These are phyloP conservation scores for Brachionus rotundiformis DNA, from an alignment of 1,140 invertebrate genomes.

Conservation along the genomic window DNA sequence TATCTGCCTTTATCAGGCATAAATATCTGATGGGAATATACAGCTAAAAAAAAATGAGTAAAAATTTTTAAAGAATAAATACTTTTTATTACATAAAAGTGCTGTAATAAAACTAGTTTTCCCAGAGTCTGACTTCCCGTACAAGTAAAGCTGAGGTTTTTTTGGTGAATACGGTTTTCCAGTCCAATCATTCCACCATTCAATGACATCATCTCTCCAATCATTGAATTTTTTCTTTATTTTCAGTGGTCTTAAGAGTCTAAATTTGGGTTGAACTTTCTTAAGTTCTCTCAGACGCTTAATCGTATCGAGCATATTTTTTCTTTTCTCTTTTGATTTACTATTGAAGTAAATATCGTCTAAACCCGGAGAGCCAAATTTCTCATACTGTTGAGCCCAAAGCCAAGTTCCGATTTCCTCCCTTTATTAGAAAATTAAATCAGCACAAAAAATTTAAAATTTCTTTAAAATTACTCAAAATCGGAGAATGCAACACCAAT, in stretches of 20 bases:
- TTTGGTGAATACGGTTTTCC: not conserved
- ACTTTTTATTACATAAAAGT: not conserved
- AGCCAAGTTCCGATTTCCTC: not conserved
- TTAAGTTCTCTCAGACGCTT: not conserved
- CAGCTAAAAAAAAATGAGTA: not conserved
- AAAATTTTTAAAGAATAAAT: not conserved
- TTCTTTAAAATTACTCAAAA: not conserved
- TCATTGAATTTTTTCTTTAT: not conserved
- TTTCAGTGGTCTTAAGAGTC: not conserved
- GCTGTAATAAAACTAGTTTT: not conserved
- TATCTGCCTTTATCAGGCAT: not conserved
- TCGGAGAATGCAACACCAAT: not conserved
- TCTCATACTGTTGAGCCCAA: not conserved
- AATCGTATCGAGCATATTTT: not conserved
- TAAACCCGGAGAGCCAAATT: not conserved
- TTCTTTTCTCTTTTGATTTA: not conserved
- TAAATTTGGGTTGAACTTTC: not conserved
- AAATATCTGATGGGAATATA: not conserved
- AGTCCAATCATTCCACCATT: not conserved
- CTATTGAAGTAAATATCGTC: not conserved
- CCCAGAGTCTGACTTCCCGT: not conserved
- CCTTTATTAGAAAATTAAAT: not conserved
- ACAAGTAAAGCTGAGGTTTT: not conserved
- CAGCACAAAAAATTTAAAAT: not conserved
- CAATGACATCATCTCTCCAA: not conserved